phyloP scores from a whole-genome alignment of 2,888 invertebrate species.

The Napeogenes sylphis region DNA sequence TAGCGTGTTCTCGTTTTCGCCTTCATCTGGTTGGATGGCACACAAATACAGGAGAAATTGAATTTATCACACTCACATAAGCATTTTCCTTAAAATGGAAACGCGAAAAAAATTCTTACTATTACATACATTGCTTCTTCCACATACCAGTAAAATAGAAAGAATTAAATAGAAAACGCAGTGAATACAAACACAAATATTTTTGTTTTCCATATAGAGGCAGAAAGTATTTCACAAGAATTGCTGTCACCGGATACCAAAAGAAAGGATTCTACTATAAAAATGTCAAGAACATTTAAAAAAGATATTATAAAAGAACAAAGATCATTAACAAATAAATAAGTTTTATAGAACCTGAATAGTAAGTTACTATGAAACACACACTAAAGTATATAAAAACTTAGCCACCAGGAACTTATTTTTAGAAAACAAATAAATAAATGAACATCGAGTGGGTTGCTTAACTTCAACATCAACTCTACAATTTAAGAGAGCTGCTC shows the following conservation, averaged over 20 bases:
- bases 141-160: neutral
- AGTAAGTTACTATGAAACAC: too few species aligned
- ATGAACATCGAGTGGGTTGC: neutral
- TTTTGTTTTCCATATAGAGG: neutral
- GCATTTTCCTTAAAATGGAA: constrained; percentile 44
- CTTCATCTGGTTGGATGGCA: constrained; percentile 66
- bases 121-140: constrained; percentile 18
- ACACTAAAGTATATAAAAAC: neutral
- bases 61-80: constrained; percentile 60
- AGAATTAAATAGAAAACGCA: neutral
- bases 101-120: constrained; percentile 39
- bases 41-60: constrained; percentile 71
- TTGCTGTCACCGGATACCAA: constrained; percentile 18
- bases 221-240: constrained; percentile 12
- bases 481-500: constrained; percentile 2
- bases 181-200: constrained; percentile 5
- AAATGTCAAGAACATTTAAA: neutral
- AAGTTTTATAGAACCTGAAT: neutral
- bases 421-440: neutral
- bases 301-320: neutral
- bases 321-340: neutral
- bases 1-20: constrained; percentile 59
- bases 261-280: constrained; percentile 11
- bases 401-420: neutral
- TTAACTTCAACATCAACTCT: neutral